Conservation (phyloP, 2,113 vertebrate species). For the Chamaetylas fuelleborni region DNA sequence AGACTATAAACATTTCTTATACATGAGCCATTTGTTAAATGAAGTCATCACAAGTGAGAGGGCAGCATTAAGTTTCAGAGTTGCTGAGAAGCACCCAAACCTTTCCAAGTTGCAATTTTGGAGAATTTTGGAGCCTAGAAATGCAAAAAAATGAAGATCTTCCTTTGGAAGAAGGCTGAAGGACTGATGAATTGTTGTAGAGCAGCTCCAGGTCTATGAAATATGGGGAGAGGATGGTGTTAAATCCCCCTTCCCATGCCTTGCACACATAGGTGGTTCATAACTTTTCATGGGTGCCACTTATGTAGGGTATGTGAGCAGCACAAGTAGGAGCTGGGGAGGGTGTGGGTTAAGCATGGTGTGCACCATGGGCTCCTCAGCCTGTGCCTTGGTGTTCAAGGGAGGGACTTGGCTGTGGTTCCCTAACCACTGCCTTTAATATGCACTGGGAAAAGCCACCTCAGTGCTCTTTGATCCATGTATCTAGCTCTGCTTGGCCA, state of each 20-base stretch:
- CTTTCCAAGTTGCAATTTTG: neutral
- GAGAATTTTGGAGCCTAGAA: neutral
- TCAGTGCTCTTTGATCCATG: rapidly evolving
- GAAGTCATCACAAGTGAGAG: neutral
- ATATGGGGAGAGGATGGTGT: neutral
- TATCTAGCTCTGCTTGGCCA: neutral
- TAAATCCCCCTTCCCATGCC: neutral
- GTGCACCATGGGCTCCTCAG: neutral
- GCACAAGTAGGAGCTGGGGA: neutral
- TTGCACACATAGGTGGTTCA: rapidly evolving
- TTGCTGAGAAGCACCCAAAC: neutral
- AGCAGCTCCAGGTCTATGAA: neutral
- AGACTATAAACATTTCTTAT: neutral
- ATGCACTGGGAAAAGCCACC: neutral
- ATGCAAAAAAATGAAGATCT: neutral
- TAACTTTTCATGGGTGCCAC: neutral
- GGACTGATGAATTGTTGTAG: neutral
- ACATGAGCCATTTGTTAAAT: neutral
- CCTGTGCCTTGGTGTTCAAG: neutral
- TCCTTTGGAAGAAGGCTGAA: neutral
- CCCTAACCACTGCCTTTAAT: neutral
- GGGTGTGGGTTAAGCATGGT: neutral
- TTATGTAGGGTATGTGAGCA: neutral
- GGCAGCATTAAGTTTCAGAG: neutral
- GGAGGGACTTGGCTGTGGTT: neutral